These are phyloP conservation scores for Argya squamiceps DNA, from an alignment of 2,797 vertebrate species.

Conservation along the genomic window DNA sequence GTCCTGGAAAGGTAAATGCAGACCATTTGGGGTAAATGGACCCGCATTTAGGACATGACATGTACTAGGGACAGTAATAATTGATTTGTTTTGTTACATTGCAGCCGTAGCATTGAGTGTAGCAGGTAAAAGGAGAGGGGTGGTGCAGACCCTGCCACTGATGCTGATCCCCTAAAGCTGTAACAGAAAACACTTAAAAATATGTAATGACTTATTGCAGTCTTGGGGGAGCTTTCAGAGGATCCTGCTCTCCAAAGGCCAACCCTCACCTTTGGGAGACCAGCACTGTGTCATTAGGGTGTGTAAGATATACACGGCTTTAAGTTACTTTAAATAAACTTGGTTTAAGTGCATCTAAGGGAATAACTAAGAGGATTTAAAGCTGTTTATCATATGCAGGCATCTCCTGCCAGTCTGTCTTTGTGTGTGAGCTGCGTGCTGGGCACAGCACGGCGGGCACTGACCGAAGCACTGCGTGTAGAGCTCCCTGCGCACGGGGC, in stretches of 20 bases:
- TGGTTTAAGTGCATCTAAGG: rapidly evolving
- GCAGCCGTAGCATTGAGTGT: rapidly evolving
- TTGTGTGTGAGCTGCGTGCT: rapidly evolving
- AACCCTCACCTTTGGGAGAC: too few species aligned
- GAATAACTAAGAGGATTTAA: rapidly evolving
- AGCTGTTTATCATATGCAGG: rapidly evolving
- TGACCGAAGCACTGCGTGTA: conserved; percentile 94
- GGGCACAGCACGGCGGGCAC: neutral
- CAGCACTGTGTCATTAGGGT: rapidly evolving
- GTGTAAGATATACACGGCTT: rapidly evolving
- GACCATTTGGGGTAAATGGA: neutral
- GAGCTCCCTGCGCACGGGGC: conserved; percentile 90
- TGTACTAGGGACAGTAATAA: rapidly evolving
- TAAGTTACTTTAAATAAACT: neutral
- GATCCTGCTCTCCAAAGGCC: neutral
- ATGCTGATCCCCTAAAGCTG: too few species aligned
- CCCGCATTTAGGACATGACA: neutral
- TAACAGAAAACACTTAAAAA: neutral
- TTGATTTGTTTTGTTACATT: neutral
- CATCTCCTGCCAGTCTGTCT: rapidly evolving
- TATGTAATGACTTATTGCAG: rapidly evolving
- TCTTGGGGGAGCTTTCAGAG: neutral
- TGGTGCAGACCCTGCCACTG: neutral
- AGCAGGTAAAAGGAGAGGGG: neutral
- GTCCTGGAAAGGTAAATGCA: rapidly evolving